Evolutionary conservation across 2,113 vertebrate species (phyloP).

Genomic region (Fulmarus glacialis): DNA sequence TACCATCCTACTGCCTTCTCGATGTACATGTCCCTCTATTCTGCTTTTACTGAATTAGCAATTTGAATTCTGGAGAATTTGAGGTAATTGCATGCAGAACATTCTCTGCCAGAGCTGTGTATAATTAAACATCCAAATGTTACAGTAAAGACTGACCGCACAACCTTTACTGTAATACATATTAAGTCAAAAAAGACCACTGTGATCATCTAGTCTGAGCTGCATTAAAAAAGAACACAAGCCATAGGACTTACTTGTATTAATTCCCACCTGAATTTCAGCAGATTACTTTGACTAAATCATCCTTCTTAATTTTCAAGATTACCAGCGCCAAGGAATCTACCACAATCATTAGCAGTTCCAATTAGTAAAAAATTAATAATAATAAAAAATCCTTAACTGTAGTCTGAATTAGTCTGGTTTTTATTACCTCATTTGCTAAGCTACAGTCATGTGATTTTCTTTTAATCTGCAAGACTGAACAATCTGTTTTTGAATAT

Average conservation of each 20-base stretch:
- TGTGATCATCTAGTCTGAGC: neutral
- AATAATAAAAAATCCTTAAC: neutral
- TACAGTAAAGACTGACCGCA: neutral
- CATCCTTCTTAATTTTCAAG: neutral
- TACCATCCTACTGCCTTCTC: neutral
- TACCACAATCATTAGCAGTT: neutral
- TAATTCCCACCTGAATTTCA: neutral
- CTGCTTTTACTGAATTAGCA: neutral
- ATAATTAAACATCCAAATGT: neutral
- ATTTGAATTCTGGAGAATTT: neutral
- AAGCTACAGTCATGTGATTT: neutral
- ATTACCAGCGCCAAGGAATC: neutral
- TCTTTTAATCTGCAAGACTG: neutral
- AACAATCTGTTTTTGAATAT: neutral
- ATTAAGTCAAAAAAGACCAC: neutral
- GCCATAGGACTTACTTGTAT: neutral
- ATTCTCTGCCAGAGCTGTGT: neutral
- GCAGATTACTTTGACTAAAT: neutral
- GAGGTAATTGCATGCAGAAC: neutral
- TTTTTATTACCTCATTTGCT: neutral
- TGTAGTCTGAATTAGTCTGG: neutral
- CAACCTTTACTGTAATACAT: neutral
- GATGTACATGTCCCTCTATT: neutral
- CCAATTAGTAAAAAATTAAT: neutral
- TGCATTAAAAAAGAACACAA: neutral